These are phyloP conservation scores for Herpetotheres cachinnans DNA, from an alignment of 2,113 vertebrate genomes.

Conservation along the genomic window DNA sequence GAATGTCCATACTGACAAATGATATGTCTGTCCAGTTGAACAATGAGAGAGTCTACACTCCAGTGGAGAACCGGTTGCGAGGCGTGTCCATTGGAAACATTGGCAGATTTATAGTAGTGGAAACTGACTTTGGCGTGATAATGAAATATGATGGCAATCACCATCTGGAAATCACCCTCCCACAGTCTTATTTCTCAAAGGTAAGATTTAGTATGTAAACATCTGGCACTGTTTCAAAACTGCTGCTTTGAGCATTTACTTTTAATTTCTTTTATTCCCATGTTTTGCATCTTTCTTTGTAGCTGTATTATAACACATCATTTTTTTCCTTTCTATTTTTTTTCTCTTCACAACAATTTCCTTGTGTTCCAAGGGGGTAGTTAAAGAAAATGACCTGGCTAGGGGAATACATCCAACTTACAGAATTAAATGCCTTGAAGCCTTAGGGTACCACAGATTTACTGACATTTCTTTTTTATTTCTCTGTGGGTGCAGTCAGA, in stretches of 20 bases:
- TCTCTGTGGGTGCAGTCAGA: neutral
- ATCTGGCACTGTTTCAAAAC: neutral
- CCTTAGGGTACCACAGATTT: neutral
- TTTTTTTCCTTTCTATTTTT: neutral
- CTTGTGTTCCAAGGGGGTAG: neutral
- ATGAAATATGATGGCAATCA: constrained; percentile 88
- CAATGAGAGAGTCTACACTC: constrained; percentile 69
- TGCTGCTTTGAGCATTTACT: neutral
- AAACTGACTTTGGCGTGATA: constrained; percentile 83
- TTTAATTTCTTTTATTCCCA: neutral
- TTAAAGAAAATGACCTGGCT: neutral
- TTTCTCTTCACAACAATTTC: neutral
- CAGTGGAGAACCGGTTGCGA: constrained; percentile 54
- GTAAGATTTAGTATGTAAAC: constrained; percentile 56
- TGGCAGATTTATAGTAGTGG: constrained; percentile 81
- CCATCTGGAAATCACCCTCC: constrained; percentile 83
- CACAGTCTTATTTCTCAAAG: constrained; percentile 85
- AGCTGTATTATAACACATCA: neutral
- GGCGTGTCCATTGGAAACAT: constrained; percentile 75
- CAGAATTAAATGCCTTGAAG: neutral
- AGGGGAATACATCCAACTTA: neutral
- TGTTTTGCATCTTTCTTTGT: neutral
- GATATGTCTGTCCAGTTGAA: constrained; percentile 27
- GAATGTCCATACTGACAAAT: neutral
- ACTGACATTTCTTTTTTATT: neutral